Evolutionary conservation across 1,140 invertebrate genomes (phyloP).

Genomic region (Bradysia coprophila): DNA sequence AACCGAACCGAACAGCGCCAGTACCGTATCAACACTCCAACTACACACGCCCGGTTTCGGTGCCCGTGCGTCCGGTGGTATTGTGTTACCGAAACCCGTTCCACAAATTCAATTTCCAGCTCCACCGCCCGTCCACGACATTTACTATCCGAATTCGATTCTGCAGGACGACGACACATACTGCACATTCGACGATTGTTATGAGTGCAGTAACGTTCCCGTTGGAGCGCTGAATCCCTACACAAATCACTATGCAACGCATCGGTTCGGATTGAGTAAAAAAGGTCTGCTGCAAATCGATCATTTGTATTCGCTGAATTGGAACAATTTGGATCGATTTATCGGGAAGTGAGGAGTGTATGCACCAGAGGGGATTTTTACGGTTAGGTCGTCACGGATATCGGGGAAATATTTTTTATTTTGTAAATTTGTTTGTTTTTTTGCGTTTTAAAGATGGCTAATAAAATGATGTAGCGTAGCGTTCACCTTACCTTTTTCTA

Average conservation of each 20-base stretch:
- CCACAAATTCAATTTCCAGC: conserved; percentile 18
- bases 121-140: conserved; percentile 18
- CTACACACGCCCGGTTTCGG: background rate
- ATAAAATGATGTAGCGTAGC: no score
- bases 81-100: conserved; percentile 6
- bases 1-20: conserved; percentile 1
- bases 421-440: no score
- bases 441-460: no score
- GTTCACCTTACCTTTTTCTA: no score
- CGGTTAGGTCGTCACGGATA: no score
- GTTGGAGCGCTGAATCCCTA: background rate
- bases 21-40: background rate
- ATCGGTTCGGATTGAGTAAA: conserved; percentile 34
- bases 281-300: conserved; percentile 49
- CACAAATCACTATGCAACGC: background rate
- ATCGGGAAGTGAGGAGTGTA: conserved; percentile 21
- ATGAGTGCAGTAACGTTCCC: background rate
- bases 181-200: conserved; percentile 18
- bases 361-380: no score
- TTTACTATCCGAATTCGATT: conserved; percentile 12
- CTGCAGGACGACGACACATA: conserved; percentile 12
- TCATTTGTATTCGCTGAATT: conserved; percentile 44
- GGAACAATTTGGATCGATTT: conserved; percentile 37
- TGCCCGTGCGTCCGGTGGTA: background rate
- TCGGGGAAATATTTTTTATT: no score